Evolutionary conservation across 2,113 vertebrate species (phyloP).

Genomic region (Sander lucioperca): DNA sequence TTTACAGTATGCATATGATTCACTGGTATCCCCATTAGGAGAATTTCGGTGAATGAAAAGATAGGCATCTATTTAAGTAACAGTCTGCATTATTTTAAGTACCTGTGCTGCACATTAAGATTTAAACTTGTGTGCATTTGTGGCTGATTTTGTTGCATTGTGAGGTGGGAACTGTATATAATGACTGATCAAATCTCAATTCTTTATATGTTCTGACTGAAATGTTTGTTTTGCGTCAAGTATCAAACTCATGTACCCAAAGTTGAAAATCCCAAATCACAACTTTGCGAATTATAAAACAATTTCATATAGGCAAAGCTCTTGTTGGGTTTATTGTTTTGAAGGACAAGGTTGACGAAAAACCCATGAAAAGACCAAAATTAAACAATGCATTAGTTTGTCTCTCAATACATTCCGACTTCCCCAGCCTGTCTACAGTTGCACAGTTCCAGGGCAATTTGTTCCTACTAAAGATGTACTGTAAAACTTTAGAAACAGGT

Average conservation of each 20-base stretch:
- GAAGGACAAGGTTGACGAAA: background rate
- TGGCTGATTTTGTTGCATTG: constrained; percentile 6
- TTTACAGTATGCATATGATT: background rate
- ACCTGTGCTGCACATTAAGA: background rate
- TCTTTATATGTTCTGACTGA: background rate
- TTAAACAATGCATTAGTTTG: background rate
- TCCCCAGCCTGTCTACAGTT: too few relatives aligned
- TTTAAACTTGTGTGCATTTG: background rate
- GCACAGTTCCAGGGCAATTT: background rate
- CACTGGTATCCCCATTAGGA: background rate
- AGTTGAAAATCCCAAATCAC: background rate
- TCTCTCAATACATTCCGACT: background rate
- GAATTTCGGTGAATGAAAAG: background rate
- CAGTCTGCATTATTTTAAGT: constrained; percentile 28
- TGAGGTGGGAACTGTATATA: background rate
- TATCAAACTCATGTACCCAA: background rate
- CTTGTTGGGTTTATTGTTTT: background rate
- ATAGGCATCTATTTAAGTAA: background rate
- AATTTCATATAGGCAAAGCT: background rate
- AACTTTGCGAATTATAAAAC: background rate
- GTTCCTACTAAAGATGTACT: background rate
- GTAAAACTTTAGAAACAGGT: background rate
- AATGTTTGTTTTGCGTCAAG: background rate
- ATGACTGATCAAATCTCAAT: background rate
- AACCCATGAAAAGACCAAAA: background rate